These are phyloP conservation scores for Tridacna gigas DNA, from an alignment of 2,888 invertebrate genomes.

Conservation along the genomic window DNA sequence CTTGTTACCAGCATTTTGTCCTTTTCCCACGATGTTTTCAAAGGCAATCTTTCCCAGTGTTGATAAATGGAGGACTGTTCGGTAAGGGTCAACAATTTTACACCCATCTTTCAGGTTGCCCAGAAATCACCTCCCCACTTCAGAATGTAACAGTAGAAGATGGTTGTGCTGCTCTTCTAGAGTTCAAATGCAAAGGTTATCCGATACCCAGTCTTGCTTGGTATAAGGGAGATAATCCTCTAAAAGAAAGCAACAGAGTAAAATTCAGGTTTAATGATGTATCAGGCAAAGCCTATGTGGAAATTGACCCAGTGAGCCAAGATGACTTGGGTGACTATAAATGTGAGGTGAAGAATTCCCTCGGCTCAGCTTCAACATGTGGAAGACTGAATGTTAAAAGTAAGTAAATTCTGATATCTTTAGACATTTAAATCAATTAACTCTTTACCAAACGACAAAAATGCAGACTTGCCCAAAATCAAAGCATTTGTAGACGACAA, in stretches of 20 bases:
- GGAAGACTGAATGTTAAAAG: slow-evolving; percentile 70
- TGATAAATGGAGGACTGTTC: background rate
- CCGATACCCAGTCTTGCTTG: slow-evolving; percentile 72
- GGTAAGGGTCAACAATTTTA: background rate
- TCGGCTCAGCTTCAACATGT: slow-evolving; percentile 73
- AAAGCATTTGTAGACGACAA: too few species aligned
- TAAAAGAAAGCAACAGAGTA: slow-evolving; percentile 55
- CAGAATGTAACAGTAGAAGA: slow-evolving; percentile 67
- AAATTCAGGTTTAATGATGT: slow-evolving; percentile 63
- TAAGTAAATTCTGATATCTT: slow-evolving; percentile 65
- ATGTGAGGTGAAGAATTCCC: slow-evolving; percentile 70
- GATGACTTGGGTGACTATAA: slow-evolving; percentile 72
- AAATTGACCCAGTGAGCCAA: slow-evolving; percentile 61
- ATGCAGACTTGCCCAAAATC: too few species aligned
- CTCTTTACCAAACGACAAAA: too few species aligned
- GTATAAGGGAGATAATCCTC: slow-evolving; percentile 68
- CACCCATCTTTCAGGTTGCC: slow-evolving; percentile 66
- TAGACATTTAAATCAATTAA: too few species aligned
- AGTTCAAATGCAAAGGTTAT: slow-evolving; percentile 65
- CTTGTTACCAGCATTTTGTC: background rate
- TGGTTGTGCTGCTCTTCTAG: slow-evolving; percentile 63
- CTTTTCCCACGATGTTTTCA: background rate
- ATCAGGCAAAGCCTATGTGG: slow-evolving; percentile 69
- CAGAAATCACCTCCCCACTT: slow-evolving; percentile 68
- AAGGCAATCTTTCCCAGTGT: background rate